A percentile compares a stretch with the other conserved stretches of the same genome.
Conservation (phyloP, 2,888 invertebrate genomes). For the Harmothoe impar region DNA sequence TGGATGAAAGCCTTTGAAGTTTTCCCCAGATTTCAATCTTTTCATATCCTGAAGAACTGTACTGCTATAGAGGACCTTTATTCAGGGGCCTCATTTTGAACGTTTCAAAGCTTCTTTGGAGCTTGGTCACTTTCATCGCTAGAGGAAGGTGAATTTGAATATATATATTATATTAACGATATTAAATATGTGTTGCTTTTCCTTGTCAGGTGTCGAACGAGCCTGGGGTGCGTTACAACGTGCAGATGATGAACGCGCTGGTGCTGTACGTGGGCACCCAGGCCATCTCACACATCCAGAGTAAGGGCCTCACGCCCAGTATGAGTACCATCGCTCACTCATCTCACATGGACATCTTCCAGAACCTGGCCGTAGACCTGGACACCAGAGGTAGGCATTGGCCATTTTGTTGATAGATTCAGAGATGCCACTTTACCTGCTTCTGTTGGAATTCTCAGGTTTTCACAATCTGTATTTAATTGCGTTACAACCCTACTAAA, state of each 20-base stretch:
- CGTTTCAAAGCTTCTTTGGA: no score
- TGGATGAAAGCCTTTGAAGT: no score
- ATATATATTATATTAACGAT: no score
- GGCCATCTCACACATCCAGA: slow-evolving; percentile 95
- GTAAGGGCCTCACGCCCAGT: slow-evolving; percentile 95
- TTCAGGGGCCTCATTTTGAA: no score
- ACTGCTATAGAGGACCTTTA: no score
- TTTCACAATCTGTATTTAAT: neutral
- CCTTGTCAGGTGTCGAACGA: slow-evolving; percentile 82
- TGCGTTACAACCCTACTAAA: no score
- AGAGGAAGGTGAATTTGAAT: no score
- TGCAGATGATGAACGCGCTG: slow-evolving; percentile 97
- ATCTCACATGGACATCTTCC: slow-evolving; percentile 99
- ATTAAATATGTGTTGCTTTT: neutral
- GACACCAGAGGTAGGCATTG: slow-evolving; percentile 93
- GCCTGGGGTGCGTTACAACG: slow-evolving; percentile 96
- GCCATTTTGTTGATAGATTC: no score
- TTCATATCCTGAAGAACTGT: no score
- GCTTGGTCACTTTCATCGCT: no score
- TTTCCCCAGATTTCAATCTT: no score
- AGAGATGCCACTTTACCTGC: no score
- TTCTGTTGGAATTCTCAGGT: neutral
- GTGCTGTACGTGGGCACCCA: slow-evolving; percentile 98
- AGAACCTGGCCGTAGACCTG: slow-evolving; percentile 98
- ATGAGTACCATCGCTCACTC: slow-evolving; percentile 98